Base-by-base conservation (phyloP, 1,140 invertebrate genomes). In the Eulimnadia texana region DNA sequence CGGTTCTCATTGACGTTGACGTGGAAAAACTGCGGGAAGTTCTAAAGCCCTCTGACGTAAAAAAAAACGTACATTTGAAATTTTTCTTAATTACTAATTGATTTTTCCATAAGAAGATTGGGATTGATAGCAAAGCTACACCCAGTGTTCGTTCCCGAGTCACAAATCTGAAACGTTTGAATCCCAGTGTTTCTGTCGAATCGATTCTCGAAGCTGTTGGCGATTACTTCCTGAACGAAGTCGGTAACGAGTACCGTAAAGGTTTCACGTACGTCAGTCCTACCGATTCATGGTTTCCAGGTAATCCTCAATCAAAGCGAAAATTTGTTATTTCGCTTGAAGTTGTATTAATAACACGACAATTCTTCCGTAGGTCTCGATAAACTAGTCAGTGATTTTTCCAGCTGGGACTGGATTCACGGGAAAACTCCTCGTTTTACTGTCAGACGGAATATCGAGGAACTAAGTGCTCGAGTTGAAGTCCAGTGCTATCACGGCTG, bases 351-450 rank as follows among this genome's bases (percentile, higher is more conserved):
- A 62, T 50, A 27, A 64, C 65, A 58, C 63, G 52, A 29, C 57
- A 65, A 55, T 64, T 60, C 62, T 61, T 67, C 73, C 70, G 42
- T 68, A 84, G 85, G 86, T 67, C 77, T 93, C 11, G 68, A 77
- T 24, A 69, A 77, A 59, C 78, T 88, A 61, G 77, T 77, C 50
- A 70, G 79, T 50, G 79, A 85, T 62, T 80, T 92, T 24, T 69
- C 75, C 63, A 84, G 81, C 16, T 95, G 91, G 90, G 80, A 90
- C 54, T 95, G 90, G 91, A 80, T 81, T 57, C 92, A 80, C 72
- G 92, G 88, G n/a, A 84, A 82, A 70, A 90, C 90, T 1, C 92
- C 92, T 0, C 81, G 82, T 67, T 96, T 95, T 72, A 81, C 79
- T 0, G 79, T 90, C 19, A 42, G 16, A 16, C 33, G 33, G 16